Conservation (phyloP, 2,113 vertebrate species). For the Arenaria interpres region DNA sequence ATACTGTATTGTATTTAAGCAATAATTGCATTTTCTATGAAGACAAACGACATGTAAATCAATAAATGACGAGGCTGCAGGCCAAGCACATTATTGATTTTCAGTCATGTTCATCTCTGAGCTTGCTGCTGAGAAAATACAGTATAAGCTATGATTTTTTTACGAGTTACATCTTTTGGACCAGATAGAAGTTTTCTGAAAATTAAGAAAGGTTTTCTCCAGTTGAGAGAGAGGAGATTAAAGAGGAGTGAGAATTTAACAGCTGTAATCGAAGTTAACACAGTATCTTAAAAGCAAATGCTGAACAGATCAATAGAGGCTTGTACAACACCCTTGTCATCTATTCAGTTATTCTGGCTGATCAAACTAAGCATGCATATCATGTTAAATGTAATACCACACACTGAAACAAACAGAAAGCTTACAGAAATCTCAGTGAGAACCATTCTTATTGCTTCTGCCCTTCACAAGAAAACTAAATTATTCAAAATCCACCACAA, state of each 20-base stretch:
- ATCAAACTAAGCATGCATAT: neutral
- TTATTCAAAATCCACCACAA: neutral
- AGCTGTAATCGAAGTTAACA: neutral
- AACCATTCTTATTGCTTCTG: neutral
- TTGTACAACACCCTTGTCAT: neutral
- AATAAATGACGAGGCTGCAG: slow-evolving; percentile 63
- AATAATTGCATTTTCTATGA: slow-evolving; percentile 72
- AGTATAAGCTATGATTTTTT: slow-evolving; percentile 49
- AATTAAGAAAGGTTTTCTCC: slow-evolving; percentile 16
- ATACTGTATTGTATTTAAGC: slow-evolving; percentile 75
- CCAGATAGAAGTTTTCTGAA: neutral
- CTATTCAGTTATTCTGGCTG: neutral
- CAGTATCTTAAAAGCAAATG: neutral
- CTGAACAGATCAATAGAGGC: neutral
- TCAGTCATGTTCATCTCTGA: slow-evolving; percentile 59
- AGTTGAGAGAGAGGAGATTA: neutral
- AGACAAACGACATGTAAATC: slow-evolving; percentile 74
- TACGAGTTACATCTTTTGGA: slow-evolving; percentile 17
- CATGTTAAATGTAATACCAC: neutral
- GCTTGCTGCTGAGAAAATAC: slow-evolving; percentile 63
- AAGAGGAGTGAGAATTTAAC: neutral
- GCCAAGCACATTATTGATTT: slow-evolving; percentile 67
- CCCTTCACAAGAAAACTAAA: neutral
- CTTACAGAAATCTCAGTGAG: neutral
- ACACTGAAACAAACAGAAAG: neutral